Percentiles rank a stretch among this genome's conserved stretches.
Evolutionary conservation across 1,140 invertebrate species (phyloP).

Genomic region (Sitophilus oryzae): DNA sequence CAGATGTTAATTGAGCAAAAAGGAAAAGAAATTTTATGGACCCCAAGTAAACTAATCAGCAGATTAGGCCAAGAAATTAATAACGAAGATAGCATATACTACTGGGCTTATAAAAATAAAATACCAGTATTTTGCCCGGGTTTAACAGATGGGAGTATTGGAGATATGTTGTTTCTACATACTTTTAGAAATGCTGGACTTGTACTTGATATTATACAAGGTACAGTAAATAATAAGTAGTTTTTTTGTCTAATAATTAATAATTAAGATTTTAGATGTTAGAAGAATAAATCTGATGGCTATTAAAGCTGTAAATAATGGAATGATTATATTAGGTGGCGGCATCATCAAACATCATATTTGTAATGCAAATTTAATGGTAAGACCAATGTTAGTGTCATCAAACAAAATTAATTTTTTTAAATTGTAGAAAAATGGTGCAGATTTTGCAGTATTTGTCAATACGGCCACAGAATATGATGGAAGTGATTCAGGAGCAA

Average conservation of each 20-base stretch:
- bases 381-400: conserved; percentile 45
- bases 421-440: conserved; percentile 80
- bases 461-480: conserved; percentile 98
- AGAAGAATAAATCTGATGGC: conserved; percentile 88
- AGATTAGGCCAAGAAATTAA: conserved; percentile 86
- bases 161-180: conserved; percentile 99
- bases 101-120: conserved; percentile 96
- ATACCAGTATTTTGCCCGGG: conserved; percentile 98
- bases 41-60: conserved; percentile 84
- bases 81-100: conserved; percentile 89
- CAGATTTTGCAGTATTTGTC: conserved; percentile 92
- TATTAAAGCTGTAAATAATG: conserved; percentile 86
- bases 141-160: conserved; percentile 95
- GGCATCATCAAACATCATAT: conserved; percentile 99
- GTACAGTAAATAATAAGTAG: conserved; percentile 42
- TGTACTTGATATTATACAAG: conserved; percentile 87
- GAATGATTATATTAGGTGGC: conserved; percentile 96
- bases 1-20: conserved; percentile 88
- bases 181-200: conserved; percentile 89
- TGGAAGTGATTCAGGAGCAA: conserved; percentile 95
- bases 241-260: conserved; percentile 1
- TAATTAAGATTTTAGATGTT: conserved; percentile 60
- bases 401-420: too few relatives aligned
- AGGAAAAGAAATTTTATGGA: conserved; percentile 72
- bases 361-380: conserved; percentile 96